phyloP scores from a whole-genome alignment of 2,797 vertebrate genomes.

The Squalus acanthias region DNA sequence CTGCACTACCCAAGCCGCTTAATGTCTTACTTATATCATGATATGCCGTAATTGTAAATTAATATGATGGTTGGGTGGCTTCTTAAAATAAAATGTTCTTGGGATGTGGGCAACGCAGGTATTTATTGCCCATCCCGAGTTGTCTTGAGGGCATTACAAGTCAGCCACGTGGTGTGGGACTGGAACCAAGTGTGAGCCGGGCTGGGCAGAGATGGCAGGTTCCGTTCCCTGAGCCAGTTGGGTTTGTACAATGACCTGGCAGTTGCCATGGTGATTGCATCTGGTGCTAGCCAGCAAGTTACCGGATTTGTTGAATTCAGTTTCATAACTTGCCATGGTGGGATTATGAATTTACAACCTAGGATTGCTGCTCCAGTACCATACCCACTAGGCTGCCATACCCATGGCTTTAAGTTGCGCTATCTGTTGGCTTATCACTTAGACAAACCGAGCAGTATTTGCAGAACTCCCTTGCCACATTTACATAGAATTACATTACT shows the following conservation, averaged over 20 bases:
- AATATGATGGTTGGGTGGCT: not conserved
- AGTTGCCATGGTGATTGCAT: not conserved
- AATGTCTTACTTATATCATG: too few species aligned
- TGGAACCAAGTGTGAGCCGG: not conserved
- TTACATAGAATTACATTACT: not conserved
- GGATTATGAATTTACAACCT: not conserved
- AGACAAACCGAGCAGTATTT: not conserved
- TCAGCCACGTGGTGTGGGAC: not conserved
- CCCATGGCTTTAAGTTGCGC: not conserved
- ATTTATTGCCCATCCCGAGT: not conserved
- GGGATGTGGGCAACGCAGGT: not conserved
- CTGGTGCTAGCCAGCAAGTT: not conserved
- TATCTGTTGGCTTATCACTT: not conserved
- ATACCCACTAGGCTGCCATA: not conserved
- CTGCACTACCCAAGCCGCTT: not conserved
- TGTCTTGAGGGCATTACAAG: not conserved
- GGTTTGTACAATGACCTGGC: not conserved
- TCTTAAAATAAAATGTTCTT: not conserved
- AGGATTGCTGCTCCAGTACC: not conserved
- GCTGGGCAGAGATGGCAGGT: not conserved
- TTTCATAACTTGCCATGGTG: not conserved
- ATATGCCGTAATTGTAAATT: not conserved
- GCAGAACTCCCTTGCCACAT: not conserved
- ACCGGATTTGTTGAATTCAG: not conserved
- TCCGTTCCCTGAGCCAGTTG: not conserved